Conservation (phyloP, 1,140 invertebrate species). For the Philopotamus ludificatus region DNA sequence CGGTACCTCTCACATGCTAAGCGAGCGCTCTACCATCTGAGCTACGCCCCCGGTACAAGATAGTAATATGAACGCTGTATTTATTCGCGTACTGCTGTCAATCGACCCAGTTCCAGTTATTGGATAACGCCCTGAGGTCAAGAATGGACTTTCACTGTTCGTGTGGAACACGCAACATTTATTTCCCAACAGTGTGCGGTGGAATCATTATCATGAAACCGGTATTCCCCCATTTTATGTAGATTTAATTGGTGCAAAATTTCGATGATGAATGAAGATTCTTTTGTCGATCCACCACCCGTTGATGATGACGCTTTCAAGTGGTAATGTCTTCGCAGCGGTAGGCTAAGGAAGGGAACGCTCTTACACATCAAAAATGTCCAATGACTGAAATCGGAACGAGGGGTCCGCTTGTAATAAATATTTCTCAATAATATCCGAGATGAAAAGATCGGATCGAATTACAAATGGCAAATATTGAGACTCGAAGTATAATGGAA, state of each 20-base stretch:
- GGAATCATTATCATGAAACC: neutral
- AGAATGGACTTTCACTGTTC: neutral
- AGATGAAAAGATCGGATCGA: neutral
- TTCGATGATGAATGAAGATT: neutral
- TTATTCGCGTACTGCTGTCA: neutral
- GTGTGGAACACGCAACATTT: neutral
- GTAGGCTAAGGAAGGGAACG: conserved; percentile 2
- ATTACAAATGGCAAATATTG: neutral
- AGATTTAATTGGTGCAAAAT: conserved; percentile 24
- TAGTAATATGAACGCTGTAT: neutral
- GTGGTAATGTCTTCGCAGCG: conserved; percentile 29
- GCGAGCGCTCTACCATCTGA: conserved; percentile 82
- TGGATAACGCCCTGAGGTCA: no score
- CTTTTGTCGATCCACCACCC: conserved; percentile 18
- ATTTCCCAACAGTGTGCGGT: neutral
- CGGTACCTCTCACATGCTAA: conserved; percentile 81
- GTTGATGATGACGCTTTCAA: conserved; percentile 25
- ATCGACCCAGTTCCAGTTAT: neutral
- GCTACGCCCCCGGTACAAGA: conserved; percentile 62
- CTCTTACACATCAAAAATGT: neutral
- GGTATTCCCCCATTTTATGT: conserved; percentile 12
- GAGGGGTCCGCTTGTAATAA: no score
- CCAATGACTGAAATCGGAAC: no score
- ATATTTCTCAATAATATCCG: no score
- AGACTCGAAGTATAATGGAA: no score